Percentiles rank a stretch among this genome's conserved stretches.
Conservation (phyloP, 2,113 vertebrate species). For the Oreochromis tanganicae region DNA sequence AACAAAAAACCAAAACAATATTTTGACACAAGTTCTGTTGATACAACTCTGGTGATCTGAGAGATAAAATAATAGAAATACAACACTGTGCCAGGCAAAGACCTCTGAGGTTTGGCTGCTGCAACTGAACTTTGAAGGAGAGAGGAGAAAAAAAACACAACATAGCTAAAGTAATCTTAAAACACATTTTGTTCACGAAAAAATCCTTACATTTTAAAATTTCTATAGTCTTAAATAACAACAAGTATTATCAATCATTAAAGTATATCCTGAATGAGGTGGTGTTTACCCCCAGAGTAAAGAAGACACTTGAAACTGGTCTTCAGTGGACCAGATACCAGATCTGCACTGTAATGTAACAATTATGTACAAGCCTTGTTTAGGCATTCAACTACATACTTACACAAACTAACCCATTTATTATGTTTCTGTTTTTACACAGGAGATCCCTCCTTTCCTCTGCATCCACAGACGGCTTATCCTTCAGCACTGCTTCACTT, state of each 20-base stretch:
- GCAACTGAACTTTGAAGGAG: constrained; percentile 24
- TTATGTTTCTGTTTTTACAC: neutral
- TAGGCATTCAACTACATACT: constrained; percentile 39
- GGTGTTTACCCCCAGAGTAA: constrained; percentile 38
- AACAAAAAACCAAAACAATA: constrained; percentile 27
- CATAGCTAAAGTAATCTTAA: constrained; percentile 40
- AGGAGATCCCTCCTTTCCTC: neutral
- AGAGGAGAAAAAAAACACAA: neutral
- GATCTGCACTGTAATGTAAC: constrained; percentile 52
- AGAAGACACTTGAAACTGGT: constrained; percentile 65
- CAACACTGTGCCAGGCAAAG: constrained; percentile 62
- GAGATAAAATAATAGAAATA: constrained; percentile 49
- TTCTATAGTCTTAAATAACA: constrained; percentile 53
- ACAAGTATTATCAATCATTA: constrained; percentile 28
- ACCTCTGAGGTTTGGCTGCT: constrained; percentile 46
- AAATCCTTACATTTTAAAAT: constrained; percentile 48
- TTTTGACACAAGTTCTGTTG: constrained; percentile 42
- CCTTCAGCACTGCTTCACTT: constrained; percentile 27
- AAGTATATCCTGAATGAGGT: constrained; percentile 57
- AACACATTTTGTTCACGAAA: constrained; percentile 46
- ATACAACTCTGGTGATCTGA: constrained; percentile 49
- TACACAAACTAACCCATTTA: constrained; percentile 16
- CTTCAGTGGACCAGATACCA: constrained; percentile 59
- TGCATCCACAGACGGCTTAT: constrained; percentile 11
- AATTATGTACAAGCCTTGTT: constrained; percentile 58